Base-by-base conservation (phyloP, 2,888 invertebrate genomes). In the Hydropsyche betteni region DNA sequence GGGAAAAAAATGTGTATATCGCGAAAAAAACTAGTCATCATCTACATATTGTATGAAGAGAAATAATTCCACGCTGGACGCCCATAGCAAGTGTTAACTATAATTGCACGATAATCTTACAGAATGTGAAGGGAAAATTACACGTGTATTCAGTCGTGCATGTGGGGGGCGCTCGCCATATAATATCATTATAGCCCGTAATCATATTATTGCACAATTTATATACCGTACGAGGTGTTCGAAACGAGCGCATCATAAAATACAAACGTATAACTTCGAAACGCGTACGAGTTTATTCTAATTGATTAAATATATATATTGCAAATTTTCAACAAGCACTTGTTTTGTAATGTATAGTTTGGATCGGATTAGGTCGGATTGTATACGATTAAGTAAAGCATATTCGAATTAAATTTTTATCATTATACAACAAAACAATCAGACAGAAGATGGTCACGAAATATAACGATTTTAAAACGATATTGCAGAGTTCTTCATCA, bases 61-160 rank as follows among this genome's bases (percentile, higher is more conserved):
- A 44, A 10, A 44, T 44, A 10, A 24, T 24, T 24, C n/a, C 33
- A 16, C 61, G 55, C 6, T 10, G 61, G 5, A 12, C 12, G 34
- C 64, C 58, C 58, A 16, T 58, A 58, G 14, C 8, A 24, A 53
- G 24, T 58, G 58, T 58, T 14, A 8, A 53, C 16, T 14, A 24
- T 58, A 58, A 58, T 58, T 58, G 58, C 8, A 10, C 16, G 58
- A 24, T 58, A 58, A 58, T 58, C 58, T 24, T 8, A 16, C 58
- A 58, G 24, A 58, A 58, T 58, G 58, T 58, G 58, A 58, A 14
- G 58, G 16, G 58, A 58, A 58, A 58, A 58, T 58, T 24, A 16
- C 58, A 58, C 58, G 58, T 58, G 58, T 58, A 16, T 14, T 8
- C 16, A 58, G 16, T 58, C 58, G 14, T 58, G 58, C 58, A 24